These are phyloP conservation scores for Oreohelix idahoensis DNA, from an alignment of 1,140 invertebrate genomes.

Conservation along the genomic window DNA sequence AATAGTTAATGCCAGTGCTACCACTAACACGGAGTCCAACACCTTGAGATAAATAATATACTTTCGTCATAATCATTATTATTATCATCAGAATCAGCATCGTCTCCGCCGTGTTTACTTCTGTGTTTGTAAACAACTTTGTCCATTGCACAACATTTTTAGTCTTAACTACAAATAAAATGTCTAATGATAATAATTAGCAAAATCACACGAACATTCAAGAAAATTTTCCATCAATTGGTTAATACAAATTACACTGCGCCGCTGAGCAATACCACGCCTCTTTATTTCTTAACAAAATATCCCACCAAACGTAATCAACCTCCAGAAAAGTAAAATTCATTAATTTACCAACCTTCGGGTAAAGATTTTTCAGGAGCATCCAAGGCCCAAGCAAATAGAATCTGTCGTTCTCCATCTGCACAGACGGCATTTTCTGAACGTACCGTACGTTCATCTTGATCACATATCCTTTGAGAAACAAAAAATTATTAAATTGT, in stretches of 20 bases:
- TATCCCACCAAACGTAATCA: too few relatives aligned
- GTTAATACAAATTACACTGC: too few relatives aligned
- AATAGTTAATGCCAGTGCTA: constrained; percentile 74
- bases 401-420: not conserved
- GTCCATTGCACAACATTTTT: too few relatives aligned
- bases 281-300: too few relatives aligned
- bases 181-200: too few relatives aligned
- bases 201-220: too few relatives aligned
- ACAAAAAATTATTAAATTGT: not conserved
- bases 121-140: too few relatives aligned
- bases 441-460: not conserved
- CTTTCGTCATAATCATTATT: not conserved
- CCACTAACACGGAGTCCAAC: constrained; percentile 78
- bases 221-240: too few relatives aligned
- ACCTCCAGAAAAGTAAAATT: not conserved
- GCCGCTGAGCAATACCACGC: too few relatives aligned
- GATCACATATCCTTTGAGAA: not conserved
- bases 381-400: constrained; percentile 25
- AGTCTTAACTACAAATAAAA: too few relatives aligned
- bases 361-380: constrained; percentile 17
- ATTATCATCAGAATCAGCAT: not conserved
- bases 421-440: not conserved
- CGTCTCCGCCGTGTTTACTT: too few relatives aligned
- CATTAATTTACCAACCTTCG: constrained; percentile 16
- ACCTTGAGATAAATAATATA: constrained; percentile 52